Conservation (phyloP, 2,113 vertebrate species). For the Herpetotheres cachinnans region DNA sequence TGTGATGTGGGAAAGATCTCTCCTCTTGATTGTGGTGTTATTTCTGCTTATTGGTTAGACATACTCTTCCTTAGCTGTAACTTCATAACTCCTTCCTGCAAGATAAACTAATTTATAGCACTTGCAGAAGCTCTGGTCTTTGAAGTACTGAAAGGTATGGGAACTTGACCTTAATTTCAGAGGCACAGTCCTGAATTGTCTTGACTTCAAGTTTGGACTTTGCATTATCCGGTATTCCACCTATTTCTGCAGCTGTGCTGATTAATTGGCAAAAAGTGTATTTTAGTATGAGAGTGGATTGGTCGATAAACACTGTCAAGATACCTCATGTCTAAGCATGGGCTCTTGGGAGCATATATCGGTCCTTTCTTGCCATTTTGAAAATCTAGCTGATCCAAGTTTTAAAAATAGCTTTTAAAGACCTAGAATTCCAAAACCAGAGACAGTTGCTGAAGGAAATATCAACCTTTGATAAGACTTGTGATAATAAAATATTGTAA, state of each 20-base stretch:
- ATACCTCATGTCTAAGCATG: background rate
- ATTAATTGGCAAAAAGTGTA: background rate
- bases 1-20: background rate
- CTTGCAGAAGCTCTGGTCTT: background rate
- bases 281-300: background rate
- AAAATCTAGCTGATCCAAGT: background rate
- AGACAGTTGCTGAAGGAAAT: background rate
- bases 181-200: background rate
- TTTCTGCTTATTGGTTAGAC: background rate
- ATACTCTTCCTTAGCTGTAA: background rate
- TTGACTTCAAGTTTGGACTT: background rate
- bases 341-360: background rate
- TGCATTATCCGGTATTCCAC: background rate
- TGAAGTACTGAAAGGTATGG: background rate
- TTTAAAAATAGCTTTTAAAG: background rate
- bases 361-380: background rate
- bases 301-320: background rate
- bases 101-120: background rate
- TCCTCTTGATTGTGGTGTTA: background rate
- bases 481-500: background rate
- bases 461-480: background rate
- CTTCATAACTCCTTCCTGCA: background rate
- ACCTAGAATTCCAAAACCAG: background rate
- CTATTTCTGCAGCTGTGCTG: background rate
- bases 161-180: background rate